phyloP scores from a whole-genome alignment of 2,888 invertebrate genomes.

The Drosophila setosimentum region DNA sequence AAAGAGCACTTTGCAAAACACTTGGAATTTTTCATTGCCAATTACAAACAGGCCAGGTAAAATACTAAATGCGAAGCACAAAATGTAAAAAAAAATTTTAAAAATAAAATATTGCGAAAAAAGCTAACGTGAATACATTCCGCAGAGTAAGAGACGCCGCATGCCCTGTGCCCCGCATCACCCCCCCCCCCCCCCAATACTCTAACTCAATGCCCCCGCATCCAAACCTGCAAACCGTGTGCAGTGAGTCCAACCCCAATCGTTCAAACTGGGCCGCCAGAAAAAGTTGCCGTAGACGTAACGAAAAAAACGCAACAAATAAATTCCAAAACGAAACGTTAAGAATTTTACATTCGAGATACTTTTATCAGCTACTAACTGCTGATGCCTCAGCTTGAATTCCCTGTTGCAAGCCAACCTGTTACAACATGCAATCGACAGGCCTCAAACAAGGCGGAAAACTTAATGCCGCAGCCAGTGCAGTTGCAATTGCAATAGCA shows the following conservation, averaged over 20 bases:
- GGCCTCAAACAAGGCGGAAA: conserved; percentile 62
- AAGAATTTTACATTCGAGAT: conserved; percentile 67
- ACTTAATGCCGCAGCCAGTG: conserved; percentile 23
- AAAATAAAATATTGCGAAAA: conserved; percentile 14
- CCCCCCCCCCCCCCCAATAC: not conserved
- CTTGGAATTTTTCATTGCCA: conserved; percentile 71
- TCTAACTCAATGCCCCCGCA: not conserved
- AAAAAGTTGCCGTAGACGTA: conserved; percentile 29
- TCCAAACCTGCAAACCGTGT: conserved; percentile 12
- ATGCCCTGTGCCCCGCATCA: not conserved
- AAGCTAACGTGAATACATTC: conserved; percentile 57
- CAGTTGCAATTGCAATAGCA: conserved; percentile 10
- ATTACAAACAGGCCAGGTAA: conserved; percentile 56
- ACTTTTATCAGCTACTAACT: conserved; percentile 61
- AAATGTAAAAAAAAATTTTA: conserved; percentile 4
- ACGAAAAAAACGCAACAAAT: conserved; percentile 31
- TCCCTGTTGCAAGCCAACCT: conserved; percentile 61
- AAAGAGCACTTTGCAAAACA: conserved; percentile 65
- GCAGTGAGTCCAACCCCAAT: conserved; percentile 46
- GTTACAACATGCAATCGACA: conserved; percentile 70
- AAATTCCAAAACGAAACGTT: conserved; percentile 69
- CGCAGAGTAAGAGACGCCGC: conserved; percentile 48
- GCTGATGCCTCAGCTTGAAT: conserved; percentile 43
- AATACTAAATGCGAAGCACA: conserved; percentile 32
- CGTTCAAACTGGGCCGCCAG: conserved; percentile 27